These are phyloP conservation scores for Apamea epomidion DNA, from an alignment of 2,888 invertebrate genomes.

Conservation along the genomic window DNA sequence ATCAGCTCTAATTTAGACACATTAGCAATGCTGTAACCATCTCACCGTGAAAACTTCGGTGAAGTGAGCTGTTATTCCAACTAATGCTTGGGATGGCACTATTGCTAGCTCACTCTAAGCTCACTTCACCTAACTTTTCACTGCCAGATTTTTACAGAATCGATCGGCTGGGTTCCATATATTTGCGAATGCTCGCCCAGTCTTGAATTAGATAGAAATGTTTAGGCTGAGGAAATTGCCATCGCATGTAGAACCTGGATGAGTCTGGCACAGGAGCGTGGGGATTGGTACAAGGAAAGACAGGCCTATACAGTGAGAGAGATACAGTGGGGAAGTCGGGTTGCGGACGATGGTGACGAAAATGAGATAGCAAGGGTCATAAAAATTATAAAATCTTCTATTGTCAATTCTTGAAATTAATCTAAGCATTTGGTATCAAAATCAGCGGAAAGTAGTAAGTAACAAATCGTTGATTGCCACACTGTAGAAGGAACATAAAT, in stretches of 20 bases:
- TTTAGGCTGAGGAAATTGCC: too few relatives aligned
- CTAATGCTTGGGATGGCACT: too few relatives aligned
- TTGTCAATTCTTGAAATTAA: background rate
- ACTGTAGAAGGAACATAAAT: constrained; percentile 74
- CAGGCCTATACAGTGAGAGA: too few relatives aligned
- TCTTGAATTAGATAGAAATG: background rate
- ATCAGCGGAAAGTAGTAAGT: background rate
- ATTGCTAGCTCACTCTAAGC: too few relatives aligned
- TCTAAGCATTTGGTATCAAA: background rate
- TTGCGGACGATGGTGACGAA: background rate
- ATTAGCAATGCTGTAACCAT: too few relatives aligned
- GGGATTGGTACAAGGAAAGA: background rate
- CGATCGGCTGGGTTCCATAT: background rate
- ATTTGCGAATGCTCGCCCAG: background rate
- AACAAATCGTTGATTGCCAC: constrained; percentile 43
- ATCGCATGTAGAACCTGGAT: background rate
- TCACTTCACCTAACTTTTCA: too few relatives aligned
- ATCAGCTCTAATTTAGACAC: background rate
- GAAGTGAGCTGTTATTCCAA: too few relatives aligned
- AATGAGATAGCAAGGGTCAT: background rate
- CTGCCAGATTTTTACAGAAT: too few relatives aligned
- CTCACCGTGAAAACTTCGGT: too few relatives aligned
- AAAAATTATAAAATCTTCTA: background rate
- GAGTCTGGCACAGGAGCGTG: background rate
- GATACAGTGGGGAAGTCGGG: background rate